Base-by-base conservation (phyloP, 1,140 invertebrate genomes). In the Mercenaria mercenaria region DNA sequence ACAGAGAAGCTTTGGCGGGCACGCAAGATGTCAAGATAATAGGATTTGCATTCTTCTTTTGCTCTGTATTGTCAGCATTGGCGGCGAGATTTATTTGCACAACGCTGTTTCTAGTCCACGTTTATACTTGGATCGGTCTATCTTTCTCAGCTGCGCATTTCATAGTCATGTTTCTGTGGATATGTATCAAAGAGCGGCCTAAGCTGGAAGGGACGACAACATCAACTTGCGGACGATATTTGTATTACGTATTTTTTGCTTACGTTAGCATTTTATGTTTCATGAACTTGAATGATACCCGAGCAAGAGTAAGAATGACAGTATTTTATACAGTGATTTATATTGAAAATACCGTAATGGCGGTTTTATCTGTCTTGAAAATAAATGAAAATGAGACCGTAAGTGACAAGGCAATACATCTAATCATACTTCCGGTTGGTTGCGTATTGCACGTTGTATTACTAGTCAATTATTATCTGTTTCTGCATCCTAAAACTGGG, bases 311-410 rank as follows among this genome's bases (percentile, higher is more conserved):
- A 20, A 87, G 72, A 32, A 87, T 87, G 69, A 32, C 39, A 26
- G 10, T 87, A 18, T 87, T 87, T 87, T 87, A 87, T 76, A 26
- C 79, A 6, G 1, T 87, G n/a, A 37, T 79, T 4, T 87, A 87
- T 77, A 10, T 47, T 32, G 74, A 64, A 52, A 77, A 76, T 34
- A 39, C 43, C 34, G 32, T 64, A 39, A 76, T 77, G 34, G 84
- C 72, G 26, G 67, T 18, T 18, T n/a, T 72, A 1, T 13, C 34
- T 4, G 1, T 39, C 18, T 72, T 23, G 11, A 72, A 39, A 72
- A 39, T 39, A 26, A 72, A 15, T 26, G 34, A 72, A 72, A 26
- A 59, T 59, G 56, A 26, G 23, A 72, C 34, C 4, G 67, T 10
- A 37, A 37, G 13, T 72, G 34, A 39, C 0, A 72, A 39, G 67